phyloP scores from a whole-genome alignment of 2,888 invertebrate genomes.

The Spodoptera picta region DNA sequence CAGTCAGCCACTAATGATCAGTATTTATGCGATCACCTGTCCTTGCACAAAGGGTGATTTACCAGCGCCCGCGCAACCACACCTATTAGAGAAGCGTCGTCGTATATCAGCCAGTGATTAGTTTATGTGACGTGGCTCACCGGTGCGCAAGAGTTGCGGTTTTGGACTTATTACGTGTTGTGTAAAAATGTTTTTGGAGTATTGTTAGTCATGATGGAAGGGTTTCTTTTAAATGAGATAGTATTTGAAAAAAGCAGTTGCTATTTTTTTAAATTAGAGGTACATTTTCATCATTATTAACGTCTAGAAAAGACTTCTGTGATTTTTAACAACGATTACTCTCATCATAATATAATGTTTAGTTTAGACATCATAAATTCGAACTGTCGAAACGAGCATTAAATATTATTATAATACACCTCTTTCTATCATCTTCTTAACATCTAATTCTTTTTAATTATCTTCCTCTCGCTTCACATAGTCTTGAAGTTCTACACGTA shows the following conservation, averaged over 20 bases:
- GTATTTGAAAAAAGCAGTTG: too few species aligned
- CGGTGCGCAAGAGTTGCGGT: conserved; percentile 54
- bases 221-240: too few species aligned
- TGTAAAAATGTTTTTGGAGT: background rate
- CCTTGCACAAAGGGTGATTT: conserved; percentile 70
- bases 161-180: conserved; percentile 41
- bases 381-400: too few species aligned
- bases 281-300: too few species aligned
- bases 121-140: conserved; percentile 71
- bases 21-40: conserved; percentile 50
- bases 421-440: background rate
- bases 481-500: conserved; percentile 26
- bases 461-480: too few species aligned
- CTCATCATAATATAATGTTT: too few species aligned
- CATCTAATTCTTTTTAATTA: background rate
- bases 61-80: conserved; percentile 49
- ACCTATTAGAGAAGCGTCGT: conserved; percentile 66
- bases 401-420: too few species aligned
- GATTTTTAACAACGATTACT: too few species aligned
- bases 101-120: conserved; percentile 74
- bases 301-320: too few species aligned
- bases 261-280: too few species aligned
- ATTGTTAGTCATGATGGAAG: background rate
- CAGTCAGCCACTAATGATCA: conserved; percentile 43
- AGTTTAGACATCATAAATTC: too few species aligned